phyloP scores from a whole-genome alignment of 2,888 invertebrate genomes.

The Yponomeuta plumbellus region DNA sequence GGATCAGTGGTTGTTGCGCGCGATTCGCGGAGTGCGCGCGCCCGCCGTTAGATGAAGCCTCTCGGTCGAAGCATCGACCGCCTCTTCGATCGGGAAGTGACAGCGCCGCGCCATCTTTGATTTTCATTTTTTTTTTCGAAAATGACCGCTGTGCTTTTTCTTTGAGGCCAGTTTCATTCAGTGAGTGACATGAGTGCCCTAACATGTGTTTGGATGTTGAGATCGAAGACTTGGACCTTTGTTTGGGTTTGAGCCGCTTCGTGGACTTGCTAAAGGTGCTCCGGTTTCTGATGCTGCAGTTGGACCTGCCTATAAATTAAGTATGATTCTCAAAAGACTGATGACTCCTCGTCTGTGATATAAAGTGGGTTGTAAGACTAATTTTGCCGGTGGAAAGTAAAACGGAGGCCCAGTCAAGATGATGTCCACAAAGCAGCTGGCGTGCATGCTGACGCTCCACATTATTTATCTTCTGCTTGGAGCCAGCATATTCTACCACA shows the following conservation, averaged over 20 bases:
- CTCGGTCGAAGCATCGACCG: constrained; percentile 59
- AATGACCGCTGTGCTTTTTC: constrained; percentile 15
- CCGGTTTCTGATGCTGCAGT: constrained; percentile 35
- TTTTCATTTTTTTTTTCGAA: constrained; percentile 18
- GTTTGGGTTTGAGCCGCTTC: constrained; percentile 31
- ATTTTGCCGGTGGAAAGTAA: constrained; percentile 13
- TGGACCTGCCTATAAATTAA: constrained; percentile 29
- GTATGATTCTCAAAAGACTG: not conserved
- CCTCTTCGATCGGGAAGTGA: constrained; percentile 54
- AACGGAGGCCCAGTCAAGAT: constrained; percentile 57
- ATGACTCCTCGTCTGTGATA: not conserved
- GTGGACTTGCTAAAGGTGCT: constrained; percentile 38
- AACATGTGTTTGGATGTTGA: constrained; percentile 36
- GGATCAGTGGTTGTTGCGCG: constrained; percentile 47
- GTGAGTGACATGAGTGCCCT: constrained; percentile 31
- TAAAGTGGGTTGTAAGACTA: not conserved
- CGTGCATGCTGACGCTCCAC: constrained; percentile 84
- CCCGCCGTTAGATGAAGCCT: constrained; percentile 39
- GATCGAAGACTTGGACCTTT: not conserved
- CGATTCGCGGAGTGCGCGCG: constrained; percentile 55
- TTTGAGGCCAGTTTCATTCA: constrained; percentile 8
- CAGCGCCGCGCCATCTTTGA: constrained; percentile 20
- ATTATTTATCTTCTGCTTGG: constrained; percentile 87
- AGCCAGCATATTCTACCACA: constrained; percentile 89
- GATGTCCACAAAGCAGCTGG: constrained; percentile 89